Percentiles rank a stretch among this genome's conserved stretches.
These are phyloP conservation scores for Sceliomorpha sp. DNA, from an alignment of 2,888 invertebrate genomes.

Conservation along the genomic window DNA sequence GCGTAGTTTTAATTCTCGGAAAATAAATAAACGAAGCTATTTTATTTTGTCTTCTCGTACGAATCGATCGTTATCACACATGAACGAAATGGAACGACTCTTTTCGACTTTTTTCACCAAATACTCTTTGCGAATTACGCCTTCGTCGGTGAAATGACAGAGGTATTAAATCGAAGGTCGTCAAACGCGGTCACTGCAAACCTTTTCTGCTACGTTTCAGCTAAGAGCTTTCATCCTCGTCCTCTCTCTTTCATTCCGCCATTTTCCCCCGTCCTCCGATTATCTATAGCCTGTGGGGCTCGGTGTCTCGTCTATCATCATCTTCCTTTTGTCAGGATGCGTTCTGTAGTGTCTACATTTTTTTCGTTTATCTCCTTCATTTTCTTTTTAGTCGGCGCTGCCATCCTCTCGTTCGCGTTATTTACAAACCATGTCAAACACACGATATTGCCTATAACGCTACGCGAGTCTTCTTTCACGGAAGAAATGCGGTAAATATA, in stretches of 20 bases:
- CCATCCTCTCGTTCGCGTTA: constrained; percentile 19
- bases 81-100: too few relatives aligned
- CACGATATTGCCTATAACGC: constrained; percentile 24
- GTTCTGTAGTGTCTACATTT: constrained; percentile 27
- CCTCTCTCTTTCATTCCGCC: constrained; percentile 13
- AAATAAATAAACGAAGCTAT: too few relatives aligned
- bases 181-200: too few relatives aligned
- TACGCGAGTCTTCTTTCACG: constrained; percentile 4
- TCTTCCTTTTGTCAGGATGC: constrained; percentile 33
- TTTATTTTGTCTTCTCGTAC: too few relatives aligned
- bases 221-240: constrained; percentile 18
- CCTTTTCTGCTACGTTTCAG: too few relatives aligned
- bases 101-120: too few relatives aligned
- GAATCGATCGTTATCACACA: too few relatives aligned
- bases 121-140: too few relatives aligned
- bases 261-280: constrained; percentile 13
- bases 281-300: constrained; percentile 42
- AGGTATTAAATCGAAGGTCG: too few relatives aligned
- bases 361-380: constrained; percentile 25
- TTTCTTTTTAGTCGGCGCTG: constrained; percentile 33
- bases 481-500: constrained; percentile 22
- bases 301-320: constrained; percentile 35
- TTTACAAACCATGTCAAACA: constrained; percentile 33
- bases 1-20: too few relatives aligned
- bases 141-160: too few relatives aligned